phyloP scores from a whole-genome alignment of 2,888 invertebrate genomes.

The Hirtodrosophila alboralis region DNA sequence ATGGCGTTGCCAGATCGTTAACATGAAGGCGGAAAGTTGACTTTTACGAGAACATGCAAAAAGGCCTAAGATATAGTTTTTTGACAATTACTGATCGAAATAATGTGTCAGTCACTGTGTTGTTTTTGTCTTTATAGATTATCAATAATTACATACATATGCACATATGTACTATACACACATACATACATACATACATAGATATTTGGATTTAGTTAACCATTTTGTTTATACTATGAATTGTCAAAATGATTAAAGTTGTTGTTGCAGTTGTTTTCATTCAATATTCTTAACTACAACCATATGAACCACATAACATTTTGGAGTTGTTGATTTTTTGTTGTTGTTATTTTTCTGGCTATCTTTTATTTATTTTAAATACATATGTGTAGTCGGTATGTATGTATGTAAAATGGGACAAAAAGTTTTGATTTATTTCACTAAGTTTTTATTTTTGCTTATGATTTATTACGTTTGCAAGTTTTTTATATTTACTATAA shows the following conservation, averaged over 20 bases:
- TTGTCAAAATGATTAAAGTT: conserved; percentile 25
- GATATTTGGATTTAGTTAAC: background rate
- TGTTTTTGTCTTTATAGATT: no score
- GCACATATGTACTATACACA: background rate
- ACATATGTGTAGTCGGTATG: conserved; percentile 13
- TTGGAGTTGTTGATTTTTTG: conserved; percentile 10
- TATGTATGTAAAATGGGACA: conserved; percentile 60
- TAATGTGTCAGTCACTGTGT: no score
- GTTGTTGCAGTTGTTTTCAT: conserved; percentile 4
- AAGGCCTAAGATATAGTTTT: no score
- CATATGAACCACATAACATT: conserved; percentile 24
- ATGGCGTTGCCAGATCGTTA: no score
- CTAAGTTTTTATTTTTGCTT: conserved; percentile 52
- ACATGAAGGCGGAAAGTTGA: no score
- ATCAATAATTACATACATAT: background rate
- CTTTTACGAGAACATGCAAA: no score
- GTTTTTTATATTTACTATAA: conserved; percentile 38
- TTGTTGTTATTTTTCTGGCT: conserved; percentile 15
- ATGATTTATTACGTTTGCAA: conserved; percentile 42
- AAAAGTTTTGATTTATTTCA: conserved; percentile 80
- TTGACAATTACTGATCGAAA: no score
- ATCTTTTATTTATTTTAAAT: conserved; percentile 23
- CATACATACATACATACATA: conserved; percentile 3
- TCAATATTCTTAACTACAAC: conserved; percentile 15
- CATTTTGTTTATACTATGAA: conserved; percentile 8